Percentiles rank a stretch among this genome's conserved stretches.
phyloP scores from a whole-genome alignment of 1,140 invertebrate genomes.

The Drosophila busckii region DNA sequence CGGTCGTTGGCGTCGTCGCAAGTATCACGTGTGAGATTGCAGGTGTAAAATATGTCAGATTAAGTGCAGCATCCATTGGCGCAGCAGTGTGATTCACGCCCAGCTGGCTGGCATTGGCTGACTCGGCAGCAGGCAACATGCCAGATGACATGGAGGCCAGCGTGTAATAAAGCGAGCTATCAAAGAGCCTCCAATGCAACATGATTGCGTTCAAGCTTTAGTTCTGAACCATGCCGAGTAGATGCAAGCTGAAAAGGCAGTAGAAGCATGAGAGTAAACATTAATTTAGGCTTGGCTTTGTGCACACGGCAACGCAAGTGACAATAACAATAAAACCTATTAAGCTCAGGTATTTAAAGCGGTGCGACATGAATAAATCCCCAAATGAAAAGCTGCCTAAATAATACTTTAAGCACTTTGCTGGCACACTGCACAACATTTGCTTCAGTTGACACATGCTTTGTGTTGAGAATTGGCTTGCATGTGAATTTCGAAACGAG shows the following conservation, averaged over 20 bases:
- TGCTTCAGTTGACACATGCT: conserved; percentile 25
- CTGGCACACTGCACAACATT: conserved; percentile 45
- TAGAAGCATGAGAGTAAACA: neutral
- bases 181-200: conserved; percentile 63
- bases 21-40: conserved; percentile 67
- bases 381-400: conserved; percentile 53
- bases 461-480: conserved; percentile 15
- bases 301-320: neutral
- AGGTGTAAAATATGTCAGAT: conserved; percentile 70
- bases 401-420: conserved; percentile 52
- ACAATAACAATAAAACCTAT: conserved; percentile 10
- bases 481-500: neutral
- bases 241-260: conserved; percentile 12
- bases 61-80: conserved; percentile 34
- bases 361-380: conserved; percentile 42
- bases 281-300: neutral
- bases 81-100: conserved; percentile 13
- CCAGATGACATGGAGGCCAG: conserved; percentile 38
- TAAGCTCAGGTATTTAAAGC: conserved; percentile 12
- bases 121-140: conserved; percentile 6
- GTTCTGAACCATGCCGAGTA: conserved; percentile 2
- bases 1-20: conserved; percentile 47
- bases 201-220: conserved; percentile 13
- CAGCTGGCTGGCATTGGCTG: conserved; percentile 38
- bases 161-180: conserved; percentile 54